phyloP scores from a whole-genome alignment of 2,113 vertebrate genomes.

The Dryoscopus gambensis region DNA sequence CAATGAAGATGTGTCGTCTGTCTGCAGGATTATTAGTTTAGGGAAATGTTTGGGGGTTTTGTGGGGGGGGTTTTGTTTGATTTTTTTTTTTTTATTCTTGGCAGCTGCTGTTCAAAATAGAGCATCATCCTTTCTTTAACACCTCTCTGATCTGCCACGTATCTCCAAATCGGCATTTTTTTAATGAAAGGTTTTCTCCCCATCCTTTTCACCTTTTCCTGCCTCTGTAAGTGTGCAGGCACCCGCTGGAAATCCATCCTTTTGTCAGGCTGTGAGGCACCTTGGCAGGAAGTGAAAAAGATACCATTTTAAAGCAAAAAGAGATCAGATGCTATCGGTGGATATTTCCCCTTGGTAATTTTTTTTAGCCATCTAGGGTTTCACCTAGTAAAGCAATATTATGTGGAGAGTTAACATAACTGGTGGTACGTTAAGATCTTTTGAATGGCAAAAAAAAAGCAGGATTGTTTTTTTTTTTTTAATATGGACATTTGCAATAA shows the following conservation, averaged over 20 bases:
- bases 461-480: background rate
- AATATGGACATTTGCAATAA: background rate
- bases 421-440: background rate
- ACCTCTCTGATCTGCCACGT: background rate
- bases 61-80: too few relatives aligned
- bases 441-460: background rate
- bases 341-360: background rate
- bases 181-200: background rate
- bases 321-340: background rate
- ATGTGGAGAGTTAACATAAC: background rate
- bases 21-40: background rate
- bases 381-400: background rate
- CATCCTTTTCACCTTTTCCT: background rate
- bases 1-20: too few relatives aligned
- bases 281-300: background rate
- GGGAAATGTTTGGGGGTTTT: background rate
- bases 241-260: background rate
- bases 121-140: background rate
- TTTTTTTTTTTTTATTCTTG: background rate
- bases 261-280: background rate
- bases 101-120: background rate
- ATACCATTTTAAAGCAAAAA: background rate
- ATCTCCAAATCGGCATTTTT: background rate
- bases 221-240: fast-evolving
- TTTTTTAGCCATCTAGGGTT: background rate